A percentile compares a stretch with the other conserved stretches of the same genome.
phyloP scores from a whole-genome alignment of 2,797 vertebrate species.

The Microcaecilia unicolor region DNA sequence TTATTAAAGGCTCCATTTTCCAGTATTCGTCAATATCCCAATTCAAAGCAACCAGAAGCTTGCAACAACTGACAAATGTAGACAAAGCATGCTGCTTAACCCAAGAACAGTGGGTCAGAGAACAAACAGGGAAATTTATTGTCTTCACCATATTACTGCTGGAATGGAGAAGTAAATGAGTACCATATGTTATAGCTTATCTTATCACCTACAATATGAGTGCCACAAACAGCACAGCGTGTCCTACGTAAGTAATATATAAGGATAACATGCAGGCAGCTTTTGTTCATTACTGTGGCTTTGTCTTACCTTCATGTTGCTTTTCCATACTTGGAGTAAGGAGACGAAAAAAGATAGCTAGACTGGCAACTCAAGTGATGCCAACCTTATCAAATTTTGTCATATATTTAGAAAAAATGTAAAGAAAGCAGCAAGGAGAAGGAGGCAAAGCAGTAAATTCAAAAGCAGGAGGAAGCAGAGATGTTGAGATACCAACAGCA shows the following conservation, averaged over 20 bases:
- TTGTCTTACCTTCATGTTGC: constrained; percentile 35
- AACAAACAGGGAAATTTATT: constrained; percentile 63
- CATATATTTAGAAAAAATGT: too few species aligned
- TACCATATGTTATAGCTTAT: constrained; percentile 43
- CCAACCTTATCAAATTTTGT: too few species aligned
- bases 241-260: constrained; percentile 44
- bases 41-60: constrained; percentile 50
- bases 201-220: constrained; percentile 44
- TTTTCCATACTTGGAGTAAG: constrained; percentile 11
- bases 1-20: constrained; percentile 59
- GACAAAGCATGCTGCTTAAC: constrained; percentile 62
- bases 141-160: constrained; percentile 45
- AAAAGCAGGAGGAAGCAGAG: too few species aligned
- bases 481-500: not conserved
- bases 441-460: too few species aligned
- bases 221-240: constrained; percentile 30
- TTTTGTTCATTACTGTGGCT: constrained; percentile 41
- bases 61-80: constrained; percentile 60
- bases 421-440: too few species aligned
- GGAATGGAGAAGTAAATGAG: constrained; percentile 48
- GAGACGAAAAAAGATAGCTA: constrained; percentile 15
- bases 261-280: constrained; percentile 37
- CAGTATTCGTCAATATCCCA: constrained; percentile 47
- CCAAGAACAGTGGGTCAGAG: constrained; percentile 55
- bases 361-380: too few species aligned